Evolutionary conservation across 1,140 invertebrate species (phyloP).

Genomic region (Cyrtorhinus lividipennis): DNA sequence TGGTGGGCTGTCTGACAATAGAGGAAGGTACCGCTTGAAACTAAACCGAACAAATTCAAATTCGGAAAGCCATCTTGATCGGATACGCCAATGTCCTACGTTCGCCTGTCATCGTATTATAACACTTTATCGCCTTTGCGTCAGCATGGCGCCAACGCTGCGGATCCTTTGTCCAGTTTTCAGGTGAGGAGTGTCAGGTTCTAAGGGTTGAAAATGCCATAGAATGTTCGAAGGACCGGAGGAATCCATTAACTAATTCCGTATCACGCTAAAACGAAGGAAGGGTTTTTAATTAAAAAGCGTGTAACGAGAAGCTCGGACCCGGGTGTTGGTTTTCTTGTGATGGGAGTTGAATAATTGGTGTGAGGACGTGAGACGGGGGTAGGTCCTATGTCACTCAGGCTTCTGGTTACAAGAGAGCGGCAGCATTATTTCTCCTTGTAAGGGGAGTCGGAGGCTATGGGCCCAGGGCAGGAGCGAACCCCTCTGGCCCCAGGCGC

Average conservation of each 20-base stretch:
- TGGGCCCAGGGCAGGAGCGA: neutral
- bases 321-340: constrained; percentile 16
- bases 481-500: neutral
- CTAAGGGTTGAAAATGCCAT: neutral
- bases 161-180: neutral
- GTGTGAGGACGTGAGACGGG: neutral
- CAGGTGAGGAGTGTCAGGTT: constrained; percentile 1
- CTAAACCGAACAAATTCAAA: too few relatives aligned
- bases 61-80: too few relatives aligned
- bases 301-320: constrained; percentile 15
- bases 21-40: too few relatives aligned
- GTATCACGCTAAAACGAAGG: constrained; percentile 9
- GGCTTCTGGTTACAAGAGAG: constrained; percentile 12
- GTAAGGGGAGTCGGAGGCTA: constrained; percentile 5
- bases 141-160: too few relatives aligned
- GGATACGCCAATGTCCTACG: too few relatives aligned
- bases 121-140: too few relatives aligned
- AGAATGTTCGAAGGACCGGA: neutral
- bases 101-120: too few relatives aligned
- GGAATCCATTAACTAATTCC: constrained; percentile 16
- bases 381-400: constrained; percentile 9
- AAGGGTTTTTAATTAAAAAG: constrained; percentile 15
- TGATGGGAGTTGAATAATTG: constrained; percentile 16
- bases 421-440: constrained; percentile 15
- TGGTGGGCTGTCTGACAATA: too few relatives aligned